Percentiles rank a stretch among this genome's conserved stretches.
These are phyloP conservation scores for Eurosta solidaginis DNA, from an alignment of 1,140 invertebrate genomes.

Conservation along the genomic window DNA sequence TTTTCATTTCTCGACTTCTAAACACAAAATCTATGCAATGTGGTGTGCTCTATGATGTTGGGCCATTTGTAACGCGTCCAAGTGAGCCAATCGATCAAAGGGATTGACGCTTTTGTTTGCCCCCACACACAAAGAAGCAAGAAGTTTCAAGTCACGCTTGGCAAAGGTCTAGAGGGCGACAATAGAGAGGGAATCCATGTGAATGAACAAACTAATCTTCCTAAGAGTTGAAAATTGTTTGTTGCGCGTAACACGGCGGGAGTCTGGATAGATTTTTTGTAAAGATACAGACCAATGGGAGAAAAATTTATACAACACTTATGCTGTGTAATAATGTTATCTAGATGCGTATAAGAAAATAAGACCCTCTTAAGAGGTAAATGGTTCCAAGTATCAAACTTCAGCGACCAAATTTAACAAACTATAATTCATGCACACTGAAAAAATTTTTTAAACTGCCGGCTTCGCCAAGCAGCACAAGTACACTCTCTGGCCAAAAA, in stretches of 20 bases:
- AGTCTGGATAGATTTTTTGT: no score
- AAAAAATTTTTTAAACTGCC: no score
- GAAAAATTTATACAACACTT: no score
- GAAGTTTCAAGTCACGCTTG: not conserved
- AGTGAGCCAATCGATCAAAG: conserved; percentile 7
- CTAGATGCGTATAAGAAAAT: no score
- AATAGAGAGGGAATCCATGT: not conserved
- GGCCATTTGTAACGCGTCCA: not conserved
- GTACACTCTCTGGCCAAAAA: no score
- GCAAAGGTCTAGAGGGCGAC: not conserved
- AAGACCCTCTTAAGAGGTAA: no score
- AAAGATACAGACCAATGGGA: not conserved
- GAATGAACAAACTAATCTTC: not conserved
- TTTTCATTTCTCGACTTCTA: not conserved
- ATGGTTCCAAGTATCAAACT: no score
- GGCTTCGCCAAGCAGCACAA: no score
- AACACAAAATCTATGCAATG: not conserved
- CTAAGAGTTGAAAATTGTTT: not conserved
- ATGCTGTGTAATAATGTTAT: no score
- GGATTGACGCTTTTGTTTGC: conserved; percentile 16
- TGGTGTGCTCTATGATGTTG: not conserved
- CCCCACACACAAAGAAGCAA: no score
- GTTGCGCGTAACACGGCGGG: not conserved
- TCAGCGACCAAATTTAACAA: no score
- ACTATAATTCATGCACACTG: no score